These are phyloP conservation scores for Scolopax mira DNA, from an alignment of 2,113 vertebrate genomes.

Conservation along the genomic window DNA sequence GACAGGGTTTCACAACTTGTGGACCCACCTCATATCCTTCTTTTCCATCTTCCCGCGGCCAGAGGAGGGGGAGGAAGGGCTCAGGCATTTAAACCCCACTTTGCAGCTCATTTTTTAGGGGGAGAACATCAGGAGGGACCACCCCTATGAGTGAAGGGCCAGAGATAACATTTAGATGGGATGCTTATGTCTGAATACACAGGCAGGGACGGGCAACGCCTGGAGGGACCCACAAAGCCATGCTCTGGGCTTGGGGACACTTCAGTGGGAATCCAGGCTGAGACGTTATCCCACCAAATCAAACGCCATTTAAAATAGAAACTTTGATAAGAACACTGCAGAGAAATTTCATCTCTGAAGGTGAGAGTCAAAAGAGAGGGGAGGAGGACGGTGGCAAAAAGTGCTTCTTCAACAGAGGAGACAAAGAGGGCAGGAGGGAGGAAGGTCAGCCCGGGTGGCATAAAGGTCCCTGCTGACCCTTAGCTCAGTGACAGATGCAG, in stretches of 20 bases:
- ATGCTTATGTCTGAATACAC: not conserved
- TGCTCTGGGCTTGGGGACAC: not conserved
- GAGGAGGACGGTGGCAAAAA: not conserved
- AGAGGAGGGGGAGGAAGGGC: not conserved
- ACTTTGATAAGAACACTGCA: not conserved
- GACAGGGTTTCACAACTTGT: not conserved
- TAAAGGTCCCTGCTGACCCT: constrained; percentile 24
- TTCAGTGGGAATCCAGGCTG: not conserved
- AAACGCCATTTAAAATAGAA: not conserved
- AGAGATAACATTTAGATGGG: not conserved
- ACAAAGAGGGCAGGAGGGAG: constrained; percentile 35
- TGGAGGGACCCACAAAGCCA: not conserved
- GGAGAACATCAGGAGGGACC: not conserved
- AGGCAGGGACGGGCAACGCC: not conserved
- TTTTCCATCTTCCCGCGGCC: not conserved
- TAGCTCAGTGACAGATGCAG: constrained; percentile 21
- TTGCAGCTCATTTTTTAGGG: not conserved
- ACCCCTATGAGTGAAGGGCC: not conserved
- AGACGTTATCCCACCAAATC: not conserved
- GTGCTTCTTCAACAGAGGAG: not conserved
- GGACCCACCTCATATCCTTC: not conserved
- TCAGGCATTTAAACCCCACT: not conserved
- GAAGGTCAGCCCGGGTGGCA: constrained; percentile 30
- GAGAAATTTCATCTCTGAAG: not conserved
- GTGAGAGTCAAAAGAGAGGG: not conserved